Percentiles rank a stretch among this genome's conserved stretches.
Evolutionary conservation across 1,140 invertebrate species (phyloP).

Genomic region (Zaprionus nigranus): DNA sequence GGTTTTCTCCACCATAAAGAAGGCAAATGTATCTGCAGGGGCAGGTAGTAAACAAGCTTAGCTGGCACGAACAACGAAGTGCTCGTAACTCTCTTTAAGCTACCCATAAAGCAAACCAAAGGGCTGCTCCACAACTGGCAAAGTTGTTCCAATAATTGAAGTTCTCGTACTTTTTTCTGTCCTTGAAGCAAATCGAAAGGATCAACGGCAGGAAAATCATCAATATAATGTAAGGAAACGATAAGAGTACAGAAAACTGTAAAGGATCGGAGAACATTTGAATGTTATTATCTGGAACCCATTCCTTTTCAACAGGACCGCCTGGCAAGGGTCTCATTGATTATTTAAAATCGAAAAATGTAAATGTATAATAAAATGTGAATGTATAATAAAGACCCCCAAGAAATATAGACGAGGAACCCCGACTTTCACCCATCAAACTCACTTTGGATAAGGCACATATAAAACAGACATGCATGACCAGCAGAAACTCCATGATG

Average conservation of each 20-base stretch:
- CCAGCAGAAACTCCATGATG: slow-evolving; percentile 30
- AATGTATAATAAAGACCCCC: no score
- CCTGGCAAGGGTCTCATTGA: no score
- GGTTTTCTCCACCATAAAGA: background rate
- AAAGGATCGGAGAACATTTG: background rate
- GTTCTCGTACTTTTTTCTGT: background rate
- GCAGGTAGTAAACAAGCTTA: background rate
- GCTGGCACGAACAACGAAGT: background rate
- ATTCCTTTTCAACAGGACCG: no score
- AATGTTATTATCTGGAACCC: no score
- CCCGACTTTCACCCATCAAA: background rate
- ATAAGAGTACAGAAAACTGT: background rate
- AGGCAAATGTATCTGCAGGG: slow-evolving; percentile 19
- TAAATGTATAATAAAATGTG: no score
- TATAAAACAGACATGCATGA: slow-evolving; percentile 13
- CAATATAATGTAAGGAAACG: slow-evolving; percentile 14
- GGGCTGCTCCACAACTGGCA: slow-evolving; percentile 18
- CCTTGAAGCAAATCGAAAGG: slow-evolving; percentile 8
- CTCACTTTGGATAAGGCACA: slow-evolving; percentile 11
- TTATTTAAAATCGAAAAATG: no score
- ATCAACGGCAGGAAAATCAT: slow-evolving; percentile 8
- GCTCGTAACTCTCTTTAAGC: background rate
- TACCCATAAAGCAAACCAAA: slow-evolving; percentile 32
- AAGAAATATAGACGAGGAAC: no score
- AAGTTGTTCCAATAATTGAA: slow-evolving; percentile 19